Evolutionary conservation across 2,113 vertebrate species (phyloP).

Genomic region (Pachyramphus minor): DNA sequence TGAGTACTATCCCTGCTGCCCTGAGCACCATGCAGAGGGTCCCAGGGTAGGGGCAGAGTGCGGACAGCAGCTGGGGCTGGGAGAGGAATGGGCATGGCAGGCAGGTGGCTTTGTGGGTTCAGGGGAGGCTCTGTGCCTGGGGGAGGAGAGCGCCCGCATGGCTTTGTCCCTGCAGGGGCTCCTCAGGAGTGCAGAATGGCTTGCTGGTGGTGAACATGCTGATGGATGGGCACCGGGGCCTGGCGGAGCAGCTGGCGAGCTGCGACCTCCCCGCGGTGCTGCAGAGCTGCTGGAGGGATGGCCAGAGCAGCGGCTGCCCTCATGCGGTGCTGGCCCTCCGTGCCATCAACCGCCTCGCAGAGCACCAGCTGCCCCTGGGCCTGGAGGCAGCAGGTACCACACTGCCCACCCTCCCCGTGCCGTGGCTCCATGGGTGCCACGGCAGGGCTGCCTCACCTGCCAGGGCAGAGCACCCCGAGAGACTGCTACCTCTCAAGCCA

Average conservation of each 20-base stretch:
- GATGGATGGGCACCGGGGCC: conserved; percentile 83
- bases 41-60: conserved; percentile 70
- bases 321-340: conserved; percentile 79
- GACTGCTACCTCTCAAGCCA: rapidly evolving
- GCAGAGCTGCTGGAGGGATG: conserved; percentile 72
- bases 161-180: conserved; percentile 70
- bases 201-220: conserved; percentile 87
- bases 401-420: rapidly evolving
- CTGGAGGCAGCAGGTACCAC: conserved; percentile 56
- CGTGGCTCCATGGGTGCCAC: rapidly evolving
- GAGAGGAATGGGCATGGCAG: neutral
- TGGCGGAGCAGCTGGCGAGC: conserved; percentile 86
- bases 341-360: conserved; percentile 82
- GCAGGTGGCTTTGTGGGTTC: neutral
- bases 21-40: conserved; percentile 83
- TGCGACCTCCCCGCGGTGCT: conserved; percentile 76
- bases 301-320: conserved; percentile 44
- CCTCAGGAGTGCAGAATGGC: conserved; percentile 81
- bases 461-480: neutral
- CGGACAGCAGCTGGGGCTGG: rapidly evolving
- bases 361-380: conserved; percentile 65
- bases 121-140: neutral
- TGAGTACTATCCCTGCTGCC: conserved; percentile 82
- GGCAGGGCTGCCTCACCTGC: neutral
- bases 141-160: neutral